These are phyloP conservation scores for Cuculus canorus DNA, from an alignment of 2,797 vertebrate genomes.

Conservation along the genomic window DNA sequence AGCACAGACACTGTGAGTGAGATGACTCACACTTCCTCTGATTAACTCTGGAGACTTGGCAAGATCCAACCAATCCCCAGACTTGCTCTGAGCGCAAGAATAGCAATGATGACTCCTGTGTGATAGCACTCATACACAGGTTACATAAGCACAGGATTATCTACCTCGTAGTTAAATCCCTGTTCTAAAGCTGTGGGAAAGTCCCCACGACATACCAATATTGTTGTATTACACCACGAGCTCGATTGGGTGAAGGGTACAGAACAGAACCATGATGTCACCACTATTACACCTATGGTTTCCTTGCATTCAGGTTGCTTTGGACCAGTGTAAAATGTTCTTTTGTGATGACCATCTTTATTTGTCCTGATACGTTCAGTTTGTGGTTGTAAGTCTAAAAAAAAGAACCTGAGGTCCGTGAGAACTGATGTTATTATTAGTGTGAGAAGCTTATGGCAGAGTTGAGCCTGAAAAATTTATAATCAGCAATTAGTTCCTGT, in stretches of 20 bases:
- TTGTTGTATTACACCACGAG: background rate
- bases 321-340: background rate
- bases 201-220: fast-evolving
- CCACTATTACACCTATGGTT: background rate
- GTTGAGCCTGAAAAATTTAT: background rate
- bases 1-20: background rate
- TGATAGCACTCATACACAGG: background rate
- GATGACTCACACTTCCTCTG: background rate
- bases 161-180: fast-evolving
- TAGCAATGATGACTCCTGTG: background rate
- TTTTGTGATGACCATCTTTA: background rate
- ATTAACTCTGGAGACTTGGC: background rate
- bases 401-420: background rate
- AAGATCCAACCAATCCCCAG: background rate
- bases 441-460: slow-evolving; percentile 46
- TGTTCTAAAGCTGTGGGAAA: background rate
- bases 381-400: background rate
- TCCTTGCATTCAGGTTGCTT: background rate
- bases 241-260: background rate
- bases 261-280: background rate
- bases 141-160: background rate
- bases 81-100: background rate
- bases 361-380: background rate
- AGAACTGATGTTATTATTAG: slow-evolving; percentile 24
- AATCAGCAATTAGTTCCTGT: background rate